These are phyloP conservation scores for Lasioglossum figueresi DNA, from an alignment of 2,888 invertebrate species.

Conservation along the genomic window DNA sequence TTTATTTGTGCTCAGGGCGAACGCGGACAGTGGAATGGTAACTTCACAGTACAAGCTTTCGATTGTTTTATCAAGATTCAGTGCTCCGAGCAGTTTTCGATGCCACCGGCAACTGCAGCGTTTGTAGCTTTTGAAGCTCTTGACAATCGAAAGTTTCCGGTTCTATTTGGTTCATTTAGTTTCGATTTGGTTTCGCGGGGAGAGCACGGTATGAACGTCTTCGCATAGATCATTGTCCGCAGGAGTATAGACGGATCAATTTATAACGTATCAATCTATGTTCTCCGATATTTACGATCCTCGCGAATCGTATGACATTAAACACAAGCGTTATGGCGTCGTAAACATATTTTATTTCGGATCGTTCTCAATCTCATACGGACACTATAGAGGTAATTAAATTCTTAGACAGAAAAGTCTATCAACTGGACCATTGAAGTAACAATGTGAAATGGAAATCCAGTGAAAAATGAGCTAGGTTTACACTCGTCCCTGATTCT, in stretches of 20 bases:
- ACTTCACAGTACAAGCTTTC: background rate
- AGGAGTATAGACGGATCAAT: background rate
- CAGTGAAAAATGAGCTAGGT: background rate
- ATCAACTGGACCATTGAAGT: no score
- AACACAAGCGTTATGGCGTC: background rate
- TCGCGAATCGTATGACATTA: background rate
- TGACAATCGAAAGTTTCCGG: background rate
- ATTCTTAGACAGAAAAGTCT: background rate
- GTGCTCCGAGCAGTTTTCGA: background rate
- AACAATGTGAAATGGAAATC: background rate
- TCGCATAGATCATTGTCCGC: background rate
- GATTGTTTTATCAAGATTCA: background rate
- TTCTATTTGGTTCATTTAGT: background rate
- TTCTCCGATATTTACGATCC: background rate
- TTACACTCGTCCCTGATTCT: background rate
- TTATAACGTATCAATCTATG: background rate
- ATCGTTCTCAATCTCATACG: accelerated
- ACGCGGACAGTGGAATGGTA: background rate
- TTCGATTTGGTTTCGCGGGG: background rate
- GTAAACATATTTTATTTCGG: background rate
- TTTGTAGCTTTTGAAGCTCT: background rate
- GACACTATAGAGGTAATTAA: background rate
- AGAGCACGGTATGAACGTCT: background rate
- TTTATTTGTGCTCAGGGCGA: background rate
- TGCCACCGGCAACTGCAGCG: background rate